Evolutionary conservation across 2,113 vertebrate species (phyloP), one percentile per base, ranked within the genome.

Genomic region (Peucedramus taeniatus): DNA sequence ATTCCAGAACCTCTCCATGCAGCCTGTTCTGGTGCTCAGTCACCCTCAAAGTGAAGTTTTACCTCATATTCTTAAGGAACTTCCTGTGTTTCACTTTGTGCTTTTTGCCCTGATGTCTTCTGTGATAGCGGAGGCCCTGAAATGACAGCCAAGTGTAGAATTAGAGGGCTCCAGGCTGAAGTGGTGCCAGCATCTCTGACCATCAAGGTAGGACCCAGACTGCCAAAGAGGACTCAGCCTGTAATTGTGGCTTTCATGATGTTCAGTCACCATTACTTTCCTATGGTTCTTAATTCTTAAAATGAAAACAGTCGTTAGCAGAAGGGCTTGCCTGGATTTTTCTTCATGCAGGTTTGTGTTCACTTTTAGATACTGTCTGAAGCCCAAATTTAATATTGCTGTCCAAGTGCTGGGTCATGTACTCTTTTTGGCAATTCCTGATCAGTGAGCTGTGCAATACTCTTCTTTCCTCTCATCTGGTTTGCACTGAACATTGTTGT

Each of bases 11-110:
- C 5, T 40, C 17, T 47, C 11, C 19, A 8, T n/a, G 13, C 24
- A 75, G 9, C n/a, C 27, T 54, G 5, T 61, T 61, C 39, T 26
- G 39, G 9, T 2, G 7, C 24, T 74, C 0, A 0, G 44, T 82
- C 69, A 74, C 23, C 6, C 33, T 60, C 30, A 35, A 53, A 47
- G 17, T 35, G 6, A 31, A 61, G 47, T 61, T 61, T 47, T 54
- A 6, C 39, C 40, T 31, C 13, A 10, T 31, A 8, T 35, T 61
- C 47, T 27, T 14, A 27, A 9, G 26, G 14, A 45, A 42, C 12
- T 69, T 76, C 11, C 47, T 61, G 53, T 47, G 30, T 51, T 66
- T 74, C 44, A 20, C 4, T 60, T 75, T 75, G 39, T 75, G 28
- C 30, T 17, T 8, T 2, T 35, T 35, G 24, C 11, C 39, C 64